Conservation (phyloP, 2,797 vertebrate species). For the Neopelma chrysocephalum region DNA sequence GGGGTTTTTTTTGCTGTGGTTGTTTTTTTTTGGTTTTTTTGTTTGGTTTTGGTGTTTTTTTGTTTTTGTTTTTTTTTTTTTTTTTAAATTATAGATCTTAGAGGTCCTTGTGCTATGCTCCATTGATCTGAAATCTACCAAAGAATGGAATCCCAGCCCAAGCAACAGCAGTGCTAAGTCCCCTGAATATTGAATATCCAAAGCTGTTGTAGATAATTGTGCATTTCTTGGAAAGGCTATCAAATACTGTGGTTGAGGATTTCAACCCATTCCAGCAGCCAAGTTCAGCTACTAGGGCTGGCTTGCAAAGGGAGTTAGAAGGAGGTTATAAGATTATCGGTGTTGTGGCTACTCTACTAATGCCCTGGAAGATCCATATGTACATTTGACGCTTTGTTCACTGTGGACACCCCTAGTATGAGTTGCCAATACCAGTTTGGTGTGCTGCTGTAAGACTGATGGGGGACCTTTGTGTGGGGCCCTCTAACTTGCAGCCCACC, state of each 20-base stretch:
- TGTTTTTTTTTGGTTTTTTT: neutral
- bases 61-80: neutral
- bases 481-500: neutral
- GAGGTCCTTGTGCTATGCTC: neutral
- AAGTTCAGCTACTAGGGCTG: neutral
- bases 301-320: neutral
- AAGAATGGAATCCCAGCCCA: neutral
- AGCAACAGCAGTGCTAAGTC: neutral
- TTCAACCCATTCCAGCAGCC: slow-evolving; percentile 9
- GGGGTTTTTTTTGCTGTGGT: fast-evolving
- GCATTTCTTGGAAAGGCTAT: slow-evolving; percentile 19
- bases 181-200: neutral
- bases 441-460: neutral
- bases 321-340: neutral
- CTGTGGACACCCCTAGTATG: neutral
- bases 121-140: neutral
- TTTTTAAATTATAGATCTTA: neutral
- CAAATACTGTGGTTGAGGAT: neutral
- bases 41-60: neutral
- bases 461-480: neutral
- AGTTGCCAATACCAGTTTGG: neutral
- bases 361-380: neutral
- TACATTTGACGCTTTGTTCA: neutral
- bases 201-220: neutral
- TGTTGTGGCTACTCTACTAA: neutral